Conservation (phyloP, 2,113 vertebrate genomes). For the Rhinogobius similis region DNA sequence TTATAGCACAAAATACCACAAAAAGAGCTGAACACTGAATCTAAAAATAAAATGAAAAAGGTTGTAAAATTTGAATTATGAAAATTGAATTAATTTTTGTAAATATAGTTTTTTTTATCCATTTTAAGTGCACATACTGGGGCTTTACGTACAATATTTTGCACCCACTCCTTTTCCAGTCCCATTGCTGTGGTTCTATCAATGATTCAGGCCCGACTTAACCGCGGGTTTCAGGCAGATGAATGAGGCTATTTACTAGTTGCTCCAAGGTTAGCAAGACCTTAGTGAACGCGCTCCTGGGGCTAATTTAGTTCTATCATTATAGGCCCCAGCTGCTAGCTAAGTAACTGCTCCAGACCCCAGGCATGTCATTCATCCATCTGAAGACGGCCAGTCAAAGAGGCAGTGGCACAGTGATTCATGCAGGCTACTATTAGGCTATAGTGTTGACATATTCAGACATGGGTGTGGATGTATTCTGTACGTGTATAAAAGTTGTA, state of each 20-base stretch:
- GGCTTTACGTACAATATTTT: not conserved
- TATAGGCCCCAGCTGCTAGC: slow-evolving; percentile 51
- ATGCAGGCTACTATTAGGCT: slow-evolving; percentile 12
- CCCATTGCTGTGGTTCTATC: slow-evolving; percentile 12
- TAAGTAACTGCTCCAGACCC: slow-evolving; percentile 37
- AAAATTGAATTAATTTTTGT: too few relatives aligned
- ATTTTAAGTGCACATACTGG: too few relatives aligned
- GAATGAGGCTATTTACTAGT: slow-evolving; percentile 60
- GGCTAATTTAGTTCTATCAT: slow-evolving; percentile 47
- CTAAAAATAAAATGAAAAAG: too few relatives aligned
- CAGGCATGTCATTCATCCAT: slow-evolving; percentile 51
- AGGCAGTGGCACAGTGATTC: slow-evolving; percentile 17
- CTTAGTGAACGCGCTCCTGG: slow-evolving; percentile 30
- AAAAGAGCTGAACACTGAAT: too few relatives aligned
- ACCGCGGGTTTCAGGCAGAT: slow-evolving; percentile 55
- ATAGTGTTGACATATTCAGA: slow-evolving; percentile 11
- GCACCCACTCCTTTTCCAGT: not conserved
- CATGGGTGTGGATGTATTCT: not conserved
- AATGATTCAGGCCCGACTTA: slow-evolving; percentile 51
- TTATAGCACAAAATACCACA: too few relatives aligned
- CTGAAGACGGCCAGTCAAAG: slow-evolving; percentile 20
- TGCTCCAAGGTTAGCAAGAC: slow-evolving; percentile 59
- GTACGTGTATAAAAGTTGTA: not conserved
- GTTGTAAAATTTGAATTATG: too few relatives aligned
- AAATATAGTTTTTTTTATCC: too few relatives aligned